These are phyloP conservation scores for Ditylenchus weischeri DNA, from an alignment of 2,888 invertebrate genomes.

Conservation along the genomic window DNA sequence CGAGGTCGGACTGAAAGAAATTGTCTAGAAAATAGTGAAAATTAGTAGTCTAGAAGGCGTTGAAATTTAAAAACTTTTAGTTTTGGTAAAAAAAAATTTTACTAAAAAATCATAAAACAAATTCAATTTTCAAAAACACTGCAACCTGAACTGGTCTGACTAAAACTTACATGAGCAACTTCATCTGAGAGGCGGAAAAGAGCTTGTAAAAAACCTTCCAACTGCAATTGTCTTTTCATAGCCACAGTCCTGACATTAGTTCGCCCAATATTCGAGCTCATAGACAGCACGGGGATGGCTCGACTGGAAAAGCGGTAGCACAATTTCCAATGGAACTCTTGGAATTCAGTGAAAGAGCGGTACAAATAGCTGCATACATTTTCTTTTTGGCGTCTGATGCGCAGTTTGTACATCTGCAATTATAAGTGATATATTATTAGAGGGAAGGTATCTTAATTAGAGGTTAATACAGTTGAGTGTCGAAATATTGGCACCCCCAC, in stretches of 20 bases:
- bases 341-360: constrained; percentile 92
- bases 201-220: constrained; percentile 80
- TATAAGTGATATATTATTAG: too few relatives aligned
- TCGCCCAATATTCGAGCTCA: constrained; percentile 66
- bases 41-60: not conserved
- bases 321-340: constrained; percentile 73
- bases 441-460: too few relatives aligned
- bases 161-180: constrained; percentile 72
- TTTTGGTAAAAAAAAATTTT: too few relatives aligned
- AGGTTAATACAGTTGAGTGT: too few relatives aligned
- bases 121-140: not conserved
- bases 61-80: too few relatives aligned
- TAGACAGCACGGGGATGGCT: constrained; percentile 23
- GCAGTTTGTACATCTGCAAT: constrained; percentile 50
- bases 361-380: constrained; percentile 73
- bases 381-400: constrained; percentile 40
- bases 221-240: constrained; percentile 81
- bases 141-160: not conserved
- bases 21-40: not conserved
- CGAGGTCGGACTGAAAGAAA: constrained; percentile 70
- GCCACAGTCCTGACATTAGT: constrained; percentile 93
- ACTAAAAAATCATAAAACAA: too few relatives aligned
- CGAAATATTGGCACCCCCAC: too few relatives aligned
- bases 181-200: constrained; percentile 84
- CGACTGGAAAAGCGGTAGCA: constrained; percentile 31